Base-by-base conservation (phyloP, 2,888 invertebrate genomes). In the Drosophila merina region DNA sequence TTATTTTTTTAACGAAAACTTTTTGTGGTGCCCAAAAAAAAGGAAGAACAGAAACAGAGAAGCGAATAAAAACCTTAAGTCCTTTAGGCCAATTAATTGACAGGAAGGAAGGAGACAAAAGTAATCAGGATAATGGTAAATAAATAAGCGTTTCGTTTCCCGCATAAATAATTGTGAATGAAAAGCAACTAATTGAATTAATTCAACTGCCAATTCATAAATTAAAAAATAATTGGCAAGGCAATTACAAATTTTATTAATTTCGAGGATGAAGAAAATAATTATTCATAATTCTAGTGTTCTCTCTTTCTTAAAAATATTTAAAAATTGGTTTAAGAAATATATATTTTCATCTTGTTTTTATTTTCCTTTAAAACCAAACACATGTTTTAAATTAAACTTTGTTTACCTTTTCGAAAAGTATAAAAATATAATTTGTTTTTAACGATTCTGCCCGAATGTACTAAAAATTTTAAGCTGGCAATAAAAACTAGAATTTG, bases 31-130 rank as follows among this genome's bases (percentile, higher is more conserved):
- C 36, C 3, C 10, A n/a, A n/a, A 36, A n/a, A 3, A 33, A n/a
- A 36, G n/a, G n/a, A 12, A 36, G 5, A 36, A 36, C 20, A 36
- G 4, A n/a, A 36, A 36, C 20, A 36, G 4, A n/a, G 9, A 33
- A 10, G 10, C 28, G 14, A 14, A 38, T 40, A 38, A 47, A 28
- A 51, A 44, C 64, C 64, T 45, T 44, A 31, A 47, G 51, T 64
- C 64, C 64, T 63, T 36, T 31, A 12, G 64, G 64, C 63, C 66
- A 64, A 64, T 51, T 64, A 66, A 66, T 54, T 66, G 66, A 54
- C 66, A 52, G 66, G 10, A 45, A 64, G 31, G 38, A 55, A 25
- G 47, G 10, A 44, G 55, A 25, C 47, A 26, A 45, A 45, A 9
- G 47, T 28, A 51, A 50, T 50, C 36, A 57, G 26, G 63, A 47